Evolutionary conservation across 64 coral and sea anemone genomes (phyloP).

Genomic region (Porites lutea): DNA sequence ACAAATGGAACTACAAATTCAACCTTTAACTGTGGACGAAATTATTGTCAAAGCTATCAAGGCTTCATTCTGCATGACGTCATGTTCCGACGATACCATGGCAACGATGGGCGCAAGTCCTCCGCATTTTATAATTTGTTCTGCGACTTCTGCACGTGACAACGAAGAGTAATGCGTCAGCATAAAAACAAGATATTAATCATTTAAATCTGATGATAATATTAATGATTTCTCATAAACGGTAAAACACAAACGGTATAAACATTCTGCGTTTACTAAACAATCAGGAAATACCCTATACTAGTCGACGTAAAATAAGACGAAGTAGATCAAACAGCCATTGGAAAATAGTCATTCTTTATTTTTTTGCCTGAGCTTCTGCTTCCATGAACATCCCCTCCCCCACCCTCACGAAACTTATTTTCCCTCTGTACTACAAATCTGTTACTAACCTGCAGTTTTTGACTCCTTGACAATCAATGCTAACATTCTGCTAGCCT

Average conservation of each 20-base stretch:
- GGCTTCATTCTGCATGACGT: conserved; percentile 89
- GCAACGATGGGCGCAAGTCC: conserved; percentile 63
- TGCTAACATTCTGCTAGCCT: conserved; percentile 73
- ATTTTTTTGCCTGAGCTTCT: too few relatives aligned
- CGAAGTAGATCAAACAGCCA: too few relatives aligned
- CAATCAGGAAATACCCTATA: too few relatives aligned
- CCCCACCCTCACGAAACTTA: too few relatives aligned
- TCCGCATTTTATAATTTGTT: conserved; percentile 77
- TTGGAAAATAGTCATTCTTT: too few relatives aligned
- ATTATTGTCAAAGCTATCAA: conserved; percentile 80
- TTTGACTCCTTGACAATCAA: conserved; percentile 74
- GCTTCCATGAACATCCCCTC: too few relatives aligned
- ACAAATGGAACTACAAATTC: too few relatives aligned
- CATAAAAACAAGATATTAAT: neutral
- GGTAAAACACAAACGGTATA: too few relatives aligned
- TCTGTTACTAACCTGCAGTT: conserved; percentile 44
- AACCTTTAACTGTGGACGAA: conserved; percentile 74
- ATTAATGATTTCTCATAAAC: too few relatives aligned
- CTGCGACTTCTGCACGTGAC: conserved; percentile 35
- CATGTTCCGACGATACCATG: conserved; percentile 74
- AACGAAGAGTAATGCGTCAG: neutral
- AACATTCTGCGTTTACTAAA: too few relatives aligned
- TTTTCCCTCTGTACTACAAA: neutral
- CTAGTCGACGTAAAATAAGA: too few relatives aligned
- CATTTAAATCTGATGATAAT: too few relatives aligned